Conservation (phyloP, 2,797 vertebrate genomes). For the Knipowitschia caucasica region DNA sequence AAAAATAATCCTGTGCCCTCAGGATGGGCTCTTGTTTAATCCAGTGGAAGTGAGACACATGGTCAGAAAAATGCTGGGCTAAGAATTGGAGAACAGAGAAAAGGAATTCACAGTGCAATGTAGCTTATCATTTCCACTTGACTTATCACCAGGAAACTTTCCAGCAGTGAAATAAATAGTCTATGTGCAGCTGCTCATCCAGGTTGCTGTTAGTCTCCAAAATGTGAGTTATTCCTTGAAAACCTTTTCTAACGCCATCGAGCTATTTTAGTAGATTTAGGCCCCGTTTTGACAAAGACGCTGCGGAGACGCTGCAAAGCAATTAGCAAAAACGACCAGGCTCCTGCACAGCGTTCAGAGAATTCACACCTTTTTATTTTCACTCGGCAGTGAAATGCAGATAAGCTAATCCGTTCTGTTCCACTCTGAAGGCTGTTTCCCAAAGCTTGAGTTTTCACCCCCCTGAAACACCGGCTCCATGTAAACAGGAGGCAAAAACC, state of each 20-base stretch:
- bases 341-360: too few relatives aligned
- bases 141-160: slow-evolving; percentile 68
- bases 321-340: too few relatives aligned
- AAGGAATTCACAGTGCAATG: slow-evolving; percentile 63
- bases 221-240: slow-evolving; percentile 18
- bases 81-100: slow-evolving; percentile 40
- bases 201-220: slow-evolving; percentile 25
- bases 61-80: slow-evolving; percentile 41
- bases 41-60: slow-evolving; percentile 48
- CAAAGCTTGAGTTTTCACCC: too few relatives aligned
- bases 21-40: slow-evolving; percentile 39
- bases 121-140: slow-evolving; percentile 75
- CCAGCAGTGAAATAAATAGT: slow-evolving; percentile 60
- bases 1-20: slow-evolving; percentile 3
- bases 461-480: too few relatives aligned
- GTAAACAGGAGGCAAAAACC: too few relatives aligned
- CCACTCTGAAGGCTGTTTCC: too few relatives aligned
- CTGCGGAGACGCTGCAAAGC: too few relatives aligned
- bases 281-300: too few relatives aligned
- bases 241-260: slow-evolving; percentile 25
- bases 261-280: slow-evolving; percentile 14
- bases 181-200: slow-evolving; percentile 46
- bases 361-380: too few relatives aligned
- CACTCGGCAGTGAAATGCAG: too few relatives aligned
- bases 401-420: too few relatives aligned